Evolutionary conservation across 2,797 vertebrate genomes (phyloP).

Genomic region (Vireo griseus): DNA sequence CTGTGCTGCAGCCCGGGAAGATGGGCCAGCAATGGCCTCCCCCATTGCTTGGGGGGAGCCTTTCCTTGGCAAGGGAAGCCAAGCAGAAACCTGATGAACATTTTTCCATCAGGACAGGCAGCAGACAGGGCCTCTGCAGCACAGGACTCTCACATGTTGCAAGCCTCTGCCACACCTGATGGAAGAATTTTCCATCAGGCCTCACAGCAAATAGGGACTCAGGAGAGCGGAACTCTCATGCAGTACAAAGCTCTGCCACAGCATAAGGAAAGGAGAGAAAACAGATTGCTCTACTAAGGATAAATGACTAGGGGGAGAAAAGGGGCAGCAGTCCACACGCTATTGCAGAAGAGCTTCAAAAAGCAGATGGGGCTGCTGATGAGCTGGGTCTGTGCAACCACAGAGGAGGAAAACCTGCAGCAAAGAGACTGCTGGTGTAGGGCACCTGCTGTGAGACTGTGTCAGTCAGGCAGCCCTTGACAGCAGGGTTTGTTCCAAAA

Average conservation of each 20-base stretch:
- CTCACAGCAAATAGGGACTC: background rate
- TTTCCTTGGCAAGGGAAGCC: background rate
- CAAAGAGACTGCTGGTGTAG: background rate
- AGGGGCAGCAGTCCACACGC: background rate
- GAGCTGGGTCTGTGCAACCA: background rate
- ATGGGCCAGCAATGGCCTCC: background rate
- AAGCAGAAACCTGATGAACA: background rate
- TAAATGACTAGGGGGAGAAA: background rate
- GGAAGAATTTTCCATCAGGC: background rate
- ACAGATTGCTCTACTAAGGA: background rate
- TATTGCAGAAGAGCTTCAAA: background rate
- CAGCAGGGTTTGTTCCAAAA: background rate
- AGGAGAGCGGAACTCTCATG: accelerated
- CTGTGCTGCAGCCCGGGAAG: background rate
- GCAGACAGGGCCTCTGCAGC: background rate
- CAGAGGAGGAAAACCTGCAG: background rate
- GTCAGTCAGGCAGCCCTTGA: background rate
- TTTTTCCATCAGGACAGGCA: background rate
- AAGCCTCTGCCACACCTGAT: background rate
- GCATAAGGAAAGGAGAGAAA: background rate
- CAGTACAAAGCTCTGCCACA: background rate
- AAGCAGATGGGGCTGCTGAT: background rate
- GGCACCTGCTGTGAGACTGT: background rate
- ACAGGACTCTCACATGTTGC: background rate
- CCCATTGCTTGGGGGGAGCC: too few species aligned